Conservation (phyloP, 2,113 vertebrate species). For the Sebastes schlegelii region DNA sequence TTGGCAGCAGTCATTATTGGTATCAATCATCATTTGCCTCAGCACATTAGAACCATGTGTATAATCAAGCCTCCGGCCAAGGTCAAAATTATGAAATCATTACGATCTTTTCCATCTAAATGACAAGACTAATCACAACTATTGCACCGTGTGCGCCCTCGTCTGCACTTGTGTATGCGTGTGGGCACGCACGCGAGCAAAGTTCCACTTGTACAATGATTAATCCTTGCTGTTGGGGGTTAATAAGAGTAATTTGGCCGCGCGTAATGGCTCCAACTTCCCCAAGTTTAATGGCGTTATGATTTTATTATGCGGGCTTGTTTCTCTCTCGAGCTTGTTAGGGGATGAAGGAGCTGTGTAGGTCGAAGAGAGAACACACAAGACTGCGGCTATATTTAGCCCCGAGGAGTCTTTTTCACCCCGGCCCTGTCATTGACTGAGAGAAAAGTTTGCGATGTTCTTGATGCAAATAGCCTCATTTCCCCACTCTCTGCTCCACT, state of each 20-base stretch:
- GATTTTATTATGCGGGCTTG: conserved; percentile 68
- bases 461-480: conserved; percentile 77
- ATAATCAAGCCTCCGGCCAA: conserved; percentile 75
- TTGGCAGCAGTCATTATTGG: conserved; percentile 73
- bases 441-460: conserved; percentile 61
- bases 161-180: conserved; percentile 26
- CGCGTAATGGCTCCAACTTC: conserved; percentile 57
- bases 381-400: conserved; percentile 71
- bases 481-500: conserved; percentile 72
- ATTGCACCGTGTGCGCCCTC: conserved; percentile 28
- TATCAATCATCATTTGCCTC: conserved; percentile 79
- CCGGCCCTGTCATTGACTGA: conserved; percentile 56
- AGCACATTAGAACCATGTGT: conserved; percentile 73
- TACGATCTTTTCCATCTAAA: conserved; percentile 68
- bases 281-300: conserved; percentile 57
- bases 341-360: conserved; percentile 68
- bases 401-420: conserved; percentile 30
- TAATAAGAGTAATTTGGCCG: conserved; percentile 74
- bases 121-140: conserved; percentile 73
- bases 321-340: conserved; percentile 70
- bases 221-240: conserved; percentile 72
- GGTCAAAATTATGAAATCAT: conserved; percentile 79
- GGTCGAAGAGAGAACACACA: conserved; percentile 64
- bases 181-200: conserved; percentile 28
- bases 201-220: conserved; percentile 68